Base-by-base conservation (phyloP, 1,140 invertebrate species). In the Neelides sp. region DNA sequence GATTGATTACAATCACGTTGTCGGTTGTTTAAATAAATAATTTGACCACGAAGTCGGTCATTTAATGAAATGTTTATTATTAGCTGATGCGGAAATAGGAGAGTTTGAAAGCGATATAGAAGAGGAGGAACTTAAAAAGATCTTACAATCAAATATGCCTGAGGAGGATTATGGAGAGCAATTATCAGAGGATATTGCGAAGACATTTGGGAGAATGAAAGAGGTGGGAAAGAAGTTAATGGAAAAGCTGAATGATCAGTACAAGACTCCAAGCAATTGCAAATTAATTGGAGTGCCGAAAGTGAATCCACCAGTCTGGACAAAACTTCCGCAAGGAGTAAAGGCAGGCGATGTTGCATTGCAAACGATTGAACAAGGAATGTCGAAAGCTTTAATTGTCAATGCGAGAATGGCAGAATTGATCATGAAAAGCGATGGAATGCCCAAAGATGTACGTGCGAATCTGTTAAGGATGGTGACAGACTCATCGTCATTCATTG, bases 231-330 rank as follows among this genome's bases (percentile, higher is more conserved):
- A 54, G 15, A 46, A 54, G 15, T 4, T n/a, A 26, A 10, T 26
- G 13, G 39, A 30, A 1, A 30, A 34, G 7, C 17, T 48, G 0
- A 54, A 43, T 17, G 4, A 4, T 4, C 3, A 10, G 4, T 35
- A 42, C 15, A 48, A 51, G 15, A 10, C 37, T 1, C 48, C 54
- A 26, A 34, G 28, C 2, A 55, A 55, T 43, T 30, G 17, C 1
- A 50, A 51, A 13, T 12, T 4, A 4, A 19, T 55, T 3, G 13
- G 12, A 12, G 40, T 36, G 1, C 54, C 54, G 27, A 34, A 43
- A 15, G 35, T 55, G 4, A 55, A 55, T 37, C 30, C 43, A 3
- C 35, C 27, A 17, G 44, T 55, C 22, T 55, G 48, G 54, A 24
- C 12, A n/a, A 26, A 34, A n/a, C 17, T 55, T 1, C 36, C 42